Conservation (phyloP, 2,113 vertebrate genomes). For the Thomomys bottae region DNA sequence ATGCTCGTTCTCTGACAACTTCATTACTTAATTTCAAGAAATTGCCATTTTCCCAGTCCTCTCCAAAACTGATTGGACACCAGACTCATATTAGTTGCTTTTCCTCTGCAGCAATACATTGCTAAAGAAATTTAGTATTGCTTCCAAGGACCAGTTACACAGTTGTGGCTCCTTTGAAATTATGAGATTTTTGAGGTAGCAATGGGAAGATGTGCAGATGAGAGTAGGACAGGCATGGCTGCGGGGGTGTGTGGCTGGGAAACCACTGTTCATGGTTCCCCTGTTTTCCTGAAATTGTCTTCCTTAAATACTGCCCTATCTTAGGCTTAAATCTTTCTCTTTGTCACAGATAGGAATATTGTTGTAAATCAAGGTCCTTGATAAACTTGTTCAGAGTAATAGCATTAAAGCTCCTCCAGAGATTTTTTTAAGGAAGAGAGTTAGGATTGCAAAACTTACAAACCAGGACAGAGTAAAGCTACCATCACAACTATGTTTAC, state of each 20-base stretch:
- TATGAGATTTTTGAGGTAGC: not conserved
- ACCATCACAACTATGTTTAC: no score
- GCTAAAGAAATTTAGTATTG: not conserved
- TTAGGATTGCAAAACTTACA: not conserved
- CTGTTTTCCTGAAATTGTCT: not conserved
- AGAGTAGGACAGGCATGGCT: not conserved
- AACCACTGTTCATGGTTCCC: not conserved
- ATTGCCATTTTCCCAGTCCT: not conserved
- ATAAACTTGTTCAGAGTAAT: not conserved
- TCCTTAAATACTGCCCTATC: not conserved
- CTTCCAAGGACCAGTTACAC: not conserved
- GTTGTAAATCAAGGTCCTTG: not conserved
- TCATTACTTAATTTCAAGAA: constrained; percentile 26
- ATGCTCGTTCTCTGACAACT: not conserved
- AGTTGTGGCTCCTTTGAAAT: not conserved
- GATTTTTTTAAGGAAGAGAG: constrained; percentile 19
- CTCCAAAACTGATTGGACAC: not conserved
- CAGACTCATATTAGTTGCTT: not conserved
- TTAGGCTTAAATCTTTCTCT: not conserved
- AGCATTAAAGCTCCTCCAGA: not conserved
- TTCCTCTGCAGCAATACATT: not conserved
- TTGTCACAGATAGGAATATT: not conserved
- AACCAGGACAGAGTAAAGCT: not conserved
- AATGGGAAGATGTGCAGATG: not conserved
- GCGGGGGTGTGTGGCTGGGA: accelerated